These are phyloP conservation scores for Euphysa ruthae DNA, from an alignment of 30 jellyfish, hydroid and myxozoan species.

Conservation along the genomic window DNA sequence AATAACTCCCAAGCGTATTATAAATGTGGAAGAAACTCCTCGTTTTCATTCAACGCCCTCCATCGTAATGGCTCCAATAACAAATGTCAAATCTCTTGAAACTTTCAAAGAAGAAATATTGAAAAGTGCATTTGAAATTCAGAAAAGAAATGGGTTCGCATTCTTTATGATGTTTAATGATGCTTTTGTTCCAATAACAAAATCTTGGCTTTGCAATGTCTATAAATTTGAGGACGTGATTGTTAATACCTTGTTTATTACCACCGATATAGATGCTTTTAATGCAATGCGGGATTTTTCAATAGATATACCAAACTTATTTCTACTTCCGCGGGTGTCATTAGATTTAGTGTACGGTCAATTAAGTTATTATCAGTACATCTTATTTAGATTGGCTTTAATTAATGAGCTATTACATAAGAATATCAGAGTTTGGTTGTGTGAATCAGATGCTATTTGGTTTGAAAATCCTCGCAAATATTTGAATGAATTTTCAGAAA, in stretches of 20 bases:
- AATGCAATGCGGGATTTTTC: background rate
- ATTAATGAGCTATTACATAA: background rate
- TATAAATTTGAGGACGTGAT: background rate
- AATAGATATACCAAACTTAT: background rate
- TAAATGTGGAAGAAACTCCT: no score
- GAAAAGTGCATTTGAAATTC: no score
- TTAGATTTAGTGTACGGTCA: background rate
- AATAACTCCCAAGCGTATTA: no score
- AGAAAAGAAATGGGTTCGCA: background rate
- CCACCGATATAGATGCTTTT: background rate
- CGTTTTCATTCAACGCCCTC: no score
- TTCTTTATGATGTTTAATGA: background rate
- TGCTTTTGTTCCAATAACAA: background rate
- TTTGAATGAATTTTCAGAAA: background rate
- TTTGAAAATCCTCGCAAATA: background rate
- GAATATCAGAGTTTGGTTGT: background rate
- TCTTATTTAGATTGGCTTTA: background rate
- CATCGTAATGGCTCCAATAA: no score
- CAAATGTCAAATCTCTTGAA: no score
- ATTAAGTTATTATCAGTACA: background rate
- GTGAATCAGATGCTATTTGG: slow-evolving; percentile 6
- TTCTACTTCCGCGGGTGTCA: background rate
- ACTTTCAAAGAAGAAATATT: no score
- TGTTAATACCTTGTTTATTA: background rate
- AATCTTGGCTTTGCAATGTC: slow-evolving; percentile 1